These are phyloP conservation scores for Andinoacara biseriatus DNA, from an alignment of 2,113 vertebrate species.

Conservation along the genomic window DNA sequence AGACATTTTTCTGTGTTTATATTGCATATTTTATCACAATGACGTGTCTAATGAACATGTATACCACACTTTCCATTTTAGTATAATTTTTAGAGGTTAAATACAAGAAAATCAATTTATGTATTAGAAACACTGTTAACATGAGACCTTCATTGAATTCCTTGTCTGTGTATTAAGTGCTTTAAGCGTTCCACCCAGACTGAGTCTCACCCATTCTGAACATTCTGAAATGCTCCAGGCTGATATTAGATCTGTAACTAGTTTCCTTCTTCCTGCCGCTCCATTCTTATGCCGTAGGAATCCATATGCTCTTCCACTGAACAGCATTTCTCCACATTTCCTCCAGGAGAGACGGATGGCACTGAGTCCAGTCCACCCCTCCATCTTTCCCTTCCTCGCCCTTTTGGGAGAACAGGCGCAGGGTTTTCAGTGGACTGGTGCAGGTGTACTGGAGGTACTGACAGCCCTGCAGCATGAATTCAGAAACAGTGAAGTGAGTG, in stretches of 20 bases:
- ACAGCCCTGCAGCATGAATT: conserved; percentile 78
- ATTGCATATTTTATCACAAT: neutral
- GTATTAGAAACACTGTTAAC: neutral
- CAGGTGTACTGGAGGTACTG: conserved; percentile 88
- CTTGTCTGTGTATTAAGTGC: neutral
- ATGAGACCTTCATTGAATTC: neutral
- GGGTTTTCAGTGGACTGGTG: conserved; percentile 83
- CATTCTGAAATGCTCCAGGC: neutral
- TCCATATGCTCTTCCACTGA: conserved; percentile 89
- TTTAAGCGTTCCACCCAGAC: neutral
- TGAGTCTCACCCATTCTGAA: neutral
- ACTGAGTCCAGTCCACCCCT: conserved; percentile 61
- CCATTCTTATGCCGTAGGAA: conserved; percentile 83
- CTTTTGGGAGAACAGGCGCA: conserved; percentile 78
- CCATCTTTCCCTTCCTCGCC: conserved; percentile 59
- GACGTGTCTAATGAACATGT: neutral
- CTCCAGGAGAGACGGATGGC: conserved; percentile 62
- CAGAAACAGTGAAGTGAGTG: neutral
- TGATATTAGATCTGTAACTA: neutral
- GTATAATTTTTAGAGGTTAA: neutral
- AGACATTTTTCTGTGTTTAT: neutral
- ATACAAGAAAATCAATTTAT: neutral
- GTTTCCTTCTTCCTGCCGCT: neutral
- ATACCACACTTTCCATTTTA: rapidly evolving
- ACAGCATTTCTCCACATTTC: conserved; percentile 83